A percentile compares a stretch with the other conserved stretches of the same genome.
Evolutionary conservation across 2,888 invertebrate genomes (phyloP).

Genomic region (Sceliomorpha sp.): DNA sequence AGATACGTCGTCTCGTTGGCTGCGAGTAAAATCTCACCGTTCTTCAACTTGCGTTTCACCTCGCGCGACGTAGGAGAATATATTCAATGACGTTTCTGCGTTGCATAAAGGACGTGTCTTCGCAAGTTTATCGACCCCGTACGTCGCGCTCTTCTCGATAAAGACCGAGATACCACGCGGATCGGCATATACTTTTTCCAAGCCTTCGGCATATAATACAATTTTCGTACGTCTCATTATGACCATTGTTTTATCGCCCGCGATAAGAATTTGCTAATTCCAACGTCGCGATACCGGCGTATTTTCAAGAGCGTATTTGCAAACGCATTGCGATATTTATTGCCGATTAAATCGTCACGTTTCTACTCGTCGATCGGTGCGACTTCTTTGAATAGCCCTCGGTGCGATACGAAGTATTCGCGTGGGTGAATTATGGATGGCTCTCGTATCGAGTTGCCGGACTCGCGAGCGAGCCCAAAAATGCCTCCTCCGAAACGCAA

Average conservation of each 20-base stretch:
- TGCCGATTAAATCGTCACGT: slow-evolving; percentile 2
- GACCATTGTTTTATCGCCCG: no score
- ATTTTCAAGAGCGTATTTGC: no score
- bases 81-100: background rate
- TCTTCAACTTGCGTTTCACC: slow-evolving; percentile 7
- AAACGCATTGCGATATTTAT: background rate
- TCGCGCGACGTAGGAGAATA: slow-evolving; percentile 5
- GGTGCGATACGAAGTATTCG: slow-evolving; percentile 25
- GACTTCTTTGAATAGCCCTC: slow-evolving; percentile 22
- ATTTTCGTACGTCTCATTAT: no score
- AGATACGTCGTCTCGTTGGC: slow-evolving; percentile 3
- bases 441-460: slow-evolving; percentile 50
- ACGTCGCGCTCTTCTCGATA: slow-evolving; percentile 31
- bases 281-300: no score
- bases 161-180: no score
- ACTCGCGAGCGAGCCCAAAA: slow-evolving; percentile 44
- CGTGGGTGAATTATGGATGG: slow-evolving; percentile 54
- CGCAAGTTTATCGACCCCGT: slow-evolving; percentile 28
- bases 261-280: no score
- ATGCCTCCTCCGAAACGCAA: no score
- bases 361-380: slow-evolving; percentile 7
- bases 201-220: background rate
- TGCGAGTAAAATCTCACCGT: slow-evolving; percentile 17
- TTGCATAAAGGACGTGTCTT: slow-evolving; percentile 16
- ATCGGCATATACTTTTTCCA: slow-evolving; percentile 6